Evolutionary conservation across 2,888 invertebrate genomes (phyloP), one percentile per base, ranked within the genome.

Genomic region (Eueremaeus valkanovi): DNA sequence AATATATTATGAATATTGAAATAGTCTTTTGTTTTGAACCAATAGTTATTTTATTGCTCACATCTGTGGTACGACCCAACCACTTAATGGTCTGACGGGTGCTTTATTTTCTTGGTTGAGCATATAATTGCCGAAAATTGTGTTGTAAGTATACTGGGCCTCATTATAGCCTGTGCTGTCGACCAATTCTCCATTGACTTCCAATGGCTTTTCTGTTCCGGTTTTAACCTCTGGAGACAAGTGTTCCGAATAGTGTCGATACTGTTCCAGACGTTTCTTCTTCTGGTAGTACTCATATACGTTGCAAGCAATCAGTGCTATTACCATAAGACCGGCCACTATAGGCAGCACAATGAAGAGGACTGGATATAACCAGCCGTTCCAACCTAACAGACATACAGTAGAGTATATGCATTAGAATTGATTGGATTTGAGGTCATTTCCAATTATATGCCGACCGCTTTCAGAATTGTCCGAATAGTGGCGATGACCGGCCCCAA

Each of bases 41-140:
- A 45, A 45, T 45, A 45, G 16, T 45, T 18, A 49, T 18, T 18
- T 51, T 9, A 31, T 36, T 27, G 61, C 18, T 70, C 45, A 70
- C 70, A 45, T 70, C 3, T 70, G 70, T 9, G 70, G 70, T 45
- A 27, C 70, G 45, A 70, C 29, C 70, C 70, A 70, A 70, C 70
- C 70, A 29, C 70, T 70, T 45, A 70, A 27, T 27, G 70, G 70
- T 24, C 70, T 70, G 24, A 70, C 45, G 27, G 70, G 70, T 70
- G 70, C 45, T 27, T 29, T 40, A 18, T 29, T 42, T 6, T 42
- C 45, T 13, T 40, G 27, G 21, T 70, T 6, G 2, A 16, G n/a
- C 3, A 36, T 11, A 42, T 45, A 45, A 27, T 70, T 70, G 1
- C 42, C 70, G 29, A 40, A 40, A 1, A 70, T 40, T 1, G 70